Percentiles rank a stretch among this genome's conserved stretches.
Conservation (phyloP, 2,888 invertebrate species). For the Drosophila planitibia region DNA sequence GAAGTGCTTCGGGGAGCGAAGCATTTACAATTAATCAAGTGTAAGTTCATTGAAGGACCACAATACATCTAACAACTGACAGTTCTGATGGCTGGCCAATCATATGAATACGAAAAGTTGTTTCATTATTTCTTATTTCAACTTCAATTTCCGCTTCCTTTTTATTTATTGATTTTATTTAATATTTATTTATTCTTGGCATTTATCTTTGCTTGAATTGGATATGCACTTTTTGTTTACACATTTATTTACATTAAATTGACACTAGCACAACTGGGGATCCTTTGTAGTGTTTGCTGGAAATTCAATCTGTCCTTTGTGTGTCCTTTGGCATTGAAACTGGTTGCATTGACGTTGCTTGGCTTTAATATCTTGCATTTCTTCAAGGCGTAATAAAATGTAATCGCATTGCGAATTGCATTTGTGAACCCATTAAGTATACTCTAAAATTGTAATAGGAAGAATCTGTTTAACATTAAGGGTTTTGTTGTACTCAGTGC, state of each 20-base stretch:
- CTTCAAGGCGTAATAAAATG: neutral
- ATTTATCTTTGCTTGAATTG: neutral
- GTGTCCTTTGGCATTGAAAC: constrained; percentile 4
- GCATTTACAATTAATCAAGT: constrained; percentile 14
- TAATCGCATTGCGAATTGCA: neutral
- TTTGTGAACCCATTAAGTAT: neutral
- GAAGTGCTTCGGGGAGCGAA: neutral
- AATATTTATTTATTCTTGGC: neutral
- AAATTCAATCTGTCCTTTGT: neutral
- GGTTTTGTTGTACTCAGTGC: neutral
- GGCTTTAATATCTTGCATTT: neutral
- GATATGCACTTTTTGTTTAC: neutral
- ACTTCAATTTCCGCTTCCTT: neutral
- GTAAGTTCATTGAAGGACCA: neutral
- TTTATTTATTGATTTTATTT: constrained; percentile 2
- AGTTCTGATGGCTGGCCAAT: neutral
- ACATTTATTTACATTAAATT: constrained; percentile 22
- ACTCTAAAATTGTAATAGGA: neutral
- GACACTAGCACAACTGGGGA: constrained; percentile 11
- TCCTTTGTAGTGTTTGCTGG: neutral
- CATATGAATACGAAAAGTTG: neutral
- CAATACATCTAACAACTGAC: neutral
- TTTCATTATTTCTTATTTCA: neutral
- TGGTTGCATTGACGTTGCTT: neutral
- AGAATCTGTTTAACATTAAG: neutral